A percentile compares a stretch with the other conserved stretches of the same genome.
Evolutionary conservation across 2,888 invertebrate genomes (phyloP).

Genomic region (Graphium colonna): DNA sequence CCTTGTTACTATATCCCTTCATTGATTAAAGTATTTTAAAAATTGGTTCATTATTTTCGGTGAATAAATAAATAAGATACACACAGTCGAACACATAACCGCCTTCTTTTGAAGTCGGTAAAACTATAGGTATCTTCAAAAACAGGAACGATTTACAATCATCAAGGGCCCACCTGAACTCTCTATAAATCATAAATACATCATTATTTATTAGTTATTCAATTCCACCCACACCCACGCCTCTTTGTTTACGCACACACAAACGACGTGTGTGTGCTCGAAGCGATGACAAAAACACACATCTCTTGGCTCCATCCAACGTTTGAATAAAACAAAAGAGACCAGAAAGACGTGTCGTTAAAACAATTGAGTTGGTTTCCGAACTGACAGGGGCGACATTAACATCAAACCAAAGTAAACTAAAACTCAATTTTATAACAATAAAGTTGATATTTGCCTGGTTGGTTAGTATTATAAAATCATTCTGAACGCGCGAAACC

Average conservation of each 20-base stretch:
- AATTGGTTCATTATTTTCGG: too few species aligned
- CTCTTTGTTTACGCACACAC: conserved; percentile 55
- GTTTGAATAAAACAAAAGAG: conserved; percentile 78
- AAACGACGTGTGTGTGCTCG: conserved; percentile 47
- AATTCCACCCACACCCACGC: conserved; percentile 72
- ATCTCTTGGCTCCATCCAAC: conserved; percentile 58
- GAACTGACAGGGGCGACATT: conserved; percentile 46
- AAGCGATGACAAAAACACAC: conserved; percentile 48
- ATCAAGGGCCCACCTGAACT: conserved; percentile 27
- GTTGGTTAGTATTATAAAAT: conserved; percentile 35
- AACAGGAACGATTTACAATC: conserved; percentile 15
- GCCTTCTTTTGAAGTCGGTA: too few species aligned
- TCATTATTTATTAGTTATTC: conserved; percentile 75
- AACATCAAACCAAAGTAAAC: conserved; percentile 10
- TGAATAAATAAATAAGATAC: too few species aligned
- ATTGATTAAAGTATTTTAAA: too few species aligned
- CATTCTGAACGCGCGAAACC: neutral
- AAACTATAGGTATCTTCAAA: neutral
- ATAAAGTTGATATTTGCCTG: neutral
- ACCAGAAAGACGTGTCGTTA: conserved; percentile 74
- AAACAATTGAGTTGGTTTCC: conserved; percentile 67
- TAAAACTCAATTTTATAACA: too few species aligned
- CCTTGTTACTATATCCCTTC: too few species aligned
- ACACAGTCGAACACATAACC: too few species aligned
- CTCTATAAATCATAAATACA: conserved; percentile 66